Conservation (phyloP, 2,888 invertebrate genomes). For the Elaeidobius kamerunicus region DNA sequence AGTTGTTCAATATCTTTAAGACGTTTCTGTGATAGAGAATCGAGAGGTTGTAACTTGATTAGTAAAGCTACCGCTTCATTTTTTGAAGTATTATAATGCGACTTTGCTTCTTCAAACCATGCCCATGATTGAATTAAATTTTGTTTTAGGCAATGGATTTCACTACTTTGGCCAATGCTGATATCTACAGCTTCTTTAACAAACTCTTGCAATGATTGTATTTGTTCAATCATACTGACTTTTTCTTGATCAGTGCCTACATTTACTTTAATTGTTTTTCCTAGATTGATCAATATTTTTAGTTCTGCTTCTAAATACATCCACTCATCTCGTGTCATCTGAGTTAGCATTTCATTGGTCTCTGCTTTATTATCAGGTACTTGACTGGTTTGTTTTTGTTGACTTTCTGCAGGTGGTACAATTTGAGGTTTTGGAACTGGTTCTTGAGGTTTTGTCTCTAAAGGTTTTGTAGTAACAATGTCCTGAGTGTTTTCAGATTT, state of each 20-base stretch:
- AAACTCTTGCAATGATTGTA: slow-evolving; percentile 58
- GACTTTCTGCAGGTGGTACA: background rate
- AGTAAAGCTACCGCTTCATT: slow-evolving; percentile 44
- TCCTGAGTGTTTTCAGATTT: slow-evolving; percentile 4
- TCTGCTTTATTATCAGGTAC: slow-evolving; percentile 35
- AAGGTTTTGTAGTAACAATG: background rate
- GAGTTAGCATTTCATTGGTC: slow-evolving; percentile 50
- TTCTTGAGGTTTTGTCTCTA: slow-evolving; percentile 4
- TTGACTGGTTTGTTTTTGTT: slow-evolving; percentile 8
- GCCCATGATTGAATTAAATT: slow-evolving; percentile 55
- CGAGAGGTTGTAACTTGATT: slow-evolving; percentile 52
- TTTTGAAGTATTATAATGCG: slow-evolving; percentile 48
- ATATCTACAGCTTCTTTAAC: slow-evolving; percentile 61
- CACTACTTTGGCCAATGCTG: slow-evolving; percentile 57
- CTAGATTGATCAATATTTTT: slow-evolving; percentile 57
- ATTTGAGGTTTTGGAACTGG: background rate
- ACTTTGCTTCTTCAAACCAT: slow-evolving; percentile 57
- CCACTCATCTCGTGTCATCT: slow-evolving; percentile 64
- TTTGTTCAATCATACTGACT: slow-evolving; percentile 51
- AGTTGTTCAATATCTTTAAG: slow-evolving; percentile 67
- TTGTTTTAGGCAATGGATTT: slow-evolving; percentile 55
- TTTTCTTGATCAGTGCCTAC: slow-evolving; percentile 60
- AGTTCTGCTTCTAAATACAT: slow-evolving; percentile 64
- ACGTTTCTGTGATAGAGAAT: slow-evolving; percentile 65
- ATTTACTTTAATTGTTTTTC: slow-evolving; percentile 53